Conservation (phyloP, 2,797 vertebrate genomes). For the Florisuga fusca region DNA sequence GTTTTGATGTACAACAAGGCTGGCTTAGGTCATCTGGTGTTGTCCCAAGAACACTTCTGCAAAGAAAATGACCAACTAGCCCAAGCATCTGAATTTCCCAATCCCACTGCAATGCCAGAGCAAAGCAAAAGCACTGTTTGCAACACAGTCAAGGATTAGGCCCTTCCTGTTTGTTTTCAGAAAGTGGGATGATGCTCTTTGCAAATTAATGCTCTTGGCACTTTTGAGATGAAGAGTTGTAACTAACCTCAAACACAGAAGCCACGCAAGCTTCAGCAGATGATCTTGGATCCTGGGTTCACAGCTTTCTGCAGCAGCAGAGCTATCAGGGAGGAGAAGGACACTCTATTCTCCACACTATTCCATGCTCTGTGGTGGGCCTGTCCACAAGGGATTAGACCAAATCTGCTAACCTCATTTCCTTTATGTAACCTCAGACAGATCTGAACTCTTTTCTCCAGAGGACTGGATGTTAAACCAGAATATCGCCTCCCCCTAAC, state of each 20-base stretch:
- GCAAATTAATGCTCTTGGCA: neutral
- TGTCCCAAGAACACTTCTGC: neutral
- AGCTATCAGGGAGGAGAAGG: neutral
- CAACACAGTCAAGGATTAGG: neutral
- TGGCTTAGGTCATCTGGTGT: neutral
- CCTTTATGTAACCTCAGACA: slow-evolving; percentile 62
- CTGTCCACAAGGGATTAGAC: slow-evolving; percentile 54
- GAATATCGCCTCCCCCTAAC: slow-evolving; percentile 20
- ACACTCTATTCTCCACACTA: slow-evolving; percentile 20
- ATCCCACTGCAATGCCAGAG: neutral
- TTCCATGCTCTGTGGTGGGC: slow-evolving; percentile 57
- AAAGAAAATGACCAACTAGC: neutral
- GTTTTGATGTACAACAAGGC: neutral
- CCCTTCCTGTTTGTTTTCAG: neutral
- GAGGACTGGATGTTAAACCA: slow-evolving; percentile 50
- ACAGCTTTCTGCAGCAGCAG: neutral
- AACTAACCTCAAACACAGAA: neutral
- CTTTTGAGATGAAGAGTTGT: neutral
- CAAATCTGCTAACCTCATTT: slow-evolving; percentile 73
- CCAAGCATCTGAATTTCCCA: neutral
- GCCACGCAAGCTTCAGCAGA: neutral
- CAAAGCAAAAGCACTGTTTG: neutral
- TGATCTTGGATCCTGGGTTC: neutral
- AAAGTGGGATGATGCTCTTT: neutral
- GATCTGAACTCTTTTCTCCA: slow-evolving; percentile 42